A percentile compares a stretch with the other conserved stretches of the same genome.
Evolutionary conservation across 2,113 vertebrate species (phyloP).

Genomic region (Cacatua alba): DNA sequence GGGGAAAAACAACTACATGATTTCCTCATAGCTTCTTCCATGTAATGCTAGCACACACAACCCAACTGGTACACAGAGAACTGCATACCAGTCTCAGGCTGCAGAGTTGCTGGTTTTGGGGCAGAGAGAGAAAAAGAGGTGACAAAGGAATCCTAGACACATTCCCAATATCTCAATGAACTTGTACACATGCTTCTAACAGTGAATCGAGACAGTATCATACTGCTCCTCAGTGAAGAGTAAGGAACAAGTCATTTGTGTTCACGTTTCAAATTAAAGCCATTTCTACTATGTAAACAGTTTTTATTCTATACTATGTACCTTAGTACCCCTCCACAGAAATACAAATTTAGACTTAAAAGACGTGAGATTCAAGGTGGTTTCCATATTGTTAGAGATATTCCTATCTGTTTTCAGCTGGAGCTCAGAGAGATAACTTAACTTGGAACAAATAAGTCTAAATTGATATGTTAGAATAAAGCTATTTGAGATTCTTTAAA

Average conservation of each 20-base stretch:
- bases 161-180: not conserved
- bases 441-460: not conserved
- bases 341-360: not conserved
- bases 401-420: not conserved
- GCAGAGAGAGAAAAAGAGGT: accelerated
- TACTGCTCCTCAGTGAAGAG: not conserved
- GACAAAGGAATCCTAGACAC: not conserved
- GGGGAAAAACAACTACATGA: not conserved
- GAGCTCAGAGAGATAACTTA: not conserved
- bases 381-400: not conserved
- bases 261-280: not conserved
- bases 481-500: not conserved
- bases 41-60: not conserved
- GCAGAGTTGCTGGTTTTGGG: not conserved
- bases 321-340: not conserved
- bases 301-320: not conserved
- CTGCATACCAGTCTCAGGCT: not conserved
- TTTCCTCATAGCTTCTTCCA: not conserved
- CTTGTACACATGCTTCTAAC: not conserved
- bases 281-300: not conserved
- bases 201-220: not conserved
- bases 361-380: not conserved
- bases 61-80: not conserved
- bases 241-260: not conserved
- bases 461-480: not conserved